Conservation (phyloP, 53 echinoderm and acorn worm species). For the Hippasteria phrygiana region DNA sequence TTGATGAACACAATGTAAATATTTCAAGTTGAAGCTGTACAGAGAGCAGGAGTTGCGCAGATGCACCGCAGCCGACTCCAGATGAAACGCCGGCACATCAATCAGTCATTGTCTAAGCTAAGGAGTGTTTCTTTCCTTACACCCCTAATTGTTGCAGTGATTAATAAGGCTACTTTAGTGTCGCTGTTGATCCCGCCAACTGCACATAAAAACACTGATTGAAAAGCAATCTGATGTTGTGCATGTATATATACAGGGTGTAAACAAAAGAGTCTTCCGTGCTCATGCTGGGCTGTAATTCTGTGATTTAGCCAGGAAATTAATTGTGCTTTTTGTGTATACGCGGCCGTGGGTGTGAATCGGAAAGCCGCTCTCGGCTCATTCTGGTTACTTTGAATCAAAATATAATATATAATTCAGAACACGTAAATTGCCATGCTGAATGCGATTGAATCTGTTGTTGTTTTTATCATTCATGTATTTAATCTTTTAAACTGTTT, state of each 20-base stretch:
- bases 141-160: neutral
- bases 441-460: too few relatives aligned
- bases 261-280: neutral
- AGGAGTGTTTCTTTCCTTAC: neutral
- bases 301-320: neutral
- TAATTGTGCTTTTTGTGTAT: neutral
- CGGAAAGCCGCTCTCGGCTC: neutral
- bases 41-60: neutral
- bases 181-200: neutral
- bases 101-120: neutral
- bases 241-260: neutral
- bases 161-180: neutral
- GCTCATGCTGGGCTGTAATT: too few relatives aligned
- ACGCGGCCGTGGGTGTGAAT: neutral
- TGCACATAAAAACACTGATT: neutral
- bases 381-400: too few relatives aligned
- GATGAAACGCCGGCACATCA: neutral
- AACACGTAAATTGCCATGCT: too few relatives aligned
- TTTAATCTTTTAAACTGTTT: too few relatives aligned
- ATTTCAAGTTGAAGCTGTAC: conserved; percentile 13
- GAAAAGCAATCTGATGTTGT: neutral
- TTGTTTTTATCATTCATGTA: too few relatives aligned
- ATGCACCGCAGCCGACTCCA: neutral
- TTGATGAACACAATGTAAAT: conserved; percentile 38
- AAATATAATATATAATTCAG: too few relatives aligned